Conservation (phyloP, 2,797 vertebrate genomes). For the Trichosurus vulpecula region DNA sequence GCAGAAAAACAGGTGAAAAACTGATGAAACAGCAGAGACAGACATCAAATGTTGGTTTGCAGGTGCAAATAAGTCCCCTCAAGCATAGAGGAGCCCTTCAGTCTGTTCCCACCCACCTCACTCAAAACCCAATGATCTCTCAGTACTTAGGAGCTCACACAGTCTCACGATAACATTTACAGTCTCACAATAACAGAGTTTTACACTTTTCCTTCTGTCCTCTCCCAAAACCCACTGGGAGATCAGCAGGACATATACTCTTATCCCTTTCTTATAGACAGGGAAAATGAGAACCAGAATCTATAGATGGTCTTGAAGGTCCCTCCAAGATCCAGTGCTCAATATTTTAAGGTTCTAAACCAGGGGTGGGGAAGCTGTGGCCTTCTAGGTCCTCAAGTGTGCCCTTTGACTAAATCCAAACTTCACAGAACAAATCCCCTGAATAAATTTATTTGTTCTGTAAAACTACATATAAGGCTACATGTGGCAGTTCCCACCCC, state of each 20-base stretch:
- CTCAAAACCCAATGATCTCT: not conserved
- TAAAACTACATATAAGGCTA: no score
- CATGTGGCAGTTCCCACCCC: no score
- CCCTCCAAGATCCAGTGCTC: not conserved
- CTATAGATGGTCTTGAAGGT: not conserved
- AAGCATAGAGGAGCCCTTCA: not conserved
- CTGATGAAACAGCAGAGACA: not conserved
- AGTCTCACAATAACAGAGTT: not conserved
- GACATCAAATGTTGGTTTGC: not conserved
- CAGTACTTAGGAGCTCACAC: not conserved
- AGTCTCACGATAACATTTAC: not conserved
- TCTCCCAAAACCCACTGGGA: not conserved
- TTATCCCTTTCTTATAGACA: not conserved
- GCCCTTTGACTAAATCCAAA: no score
- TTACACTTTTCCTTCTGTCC: not conserved
- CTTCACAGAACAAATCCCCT: no score
- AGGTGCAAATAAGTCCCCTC: not conserved
- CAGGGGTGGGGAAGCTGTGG: no score
- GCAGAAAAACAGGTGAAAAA: not conserved
- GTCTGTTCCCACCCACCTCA: not conserved
- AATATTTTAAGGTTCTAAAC: not conserved
- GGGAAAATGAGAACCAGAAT: not conserved
- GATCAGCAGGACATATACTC: not conserved
- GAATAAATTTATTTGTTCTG: no score
- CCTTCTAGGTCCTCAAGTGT: no score